Evolutionary conservation across 2,888 invertebrate species (phyloP).

Genomic region (Drosophila demipolita): DNA sequence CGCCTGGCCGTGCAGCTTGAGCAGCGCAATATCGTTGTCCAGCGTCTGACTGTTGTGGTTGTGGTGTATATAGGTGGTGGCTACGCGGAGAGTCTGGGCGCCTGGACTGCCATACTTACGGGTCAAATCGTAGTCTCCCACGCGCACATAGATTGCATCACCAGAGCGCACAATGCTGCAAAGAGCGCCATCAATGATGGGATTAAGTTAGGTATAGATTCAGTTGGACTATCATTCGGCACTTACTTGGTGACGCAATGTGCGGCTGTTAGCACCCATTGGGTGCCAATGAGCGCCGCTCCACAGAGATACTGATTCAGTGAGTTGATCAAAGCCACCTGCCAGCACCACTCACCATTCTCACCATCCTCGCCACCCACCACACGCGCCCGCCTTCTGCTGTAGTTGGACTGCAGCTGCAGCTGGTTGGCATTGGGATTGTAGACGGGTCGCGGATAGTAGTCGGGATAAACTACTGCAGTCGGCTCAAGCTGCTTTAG

Average conservation of each 20-base stretch:
- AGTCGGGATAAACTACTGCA: conserved; percentile 56
- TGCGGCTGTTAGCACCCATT: conserved; percentile 97
- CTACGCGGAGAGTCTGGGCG: conserved; percentile 95
- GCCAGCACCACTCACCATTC: conserved; percentile 98
- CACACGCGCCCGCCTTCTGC: conserved; percentile 86
- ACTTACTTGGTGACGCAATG: conserved; percentile 97
- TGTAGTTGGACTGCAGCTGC: conserved; percentile 51
- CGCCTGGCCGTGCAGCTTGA: conserved; percentile 95
- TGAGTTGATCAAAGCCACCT: conserved; percentile 96
- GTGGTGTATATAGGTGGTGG: conserved; percentile 97
- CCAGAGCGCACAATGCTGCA: conserved; percentile 95
- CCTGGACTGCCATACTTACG: conserved; percentile 96
- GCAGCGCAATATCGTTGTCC: conserved; percentile 96
- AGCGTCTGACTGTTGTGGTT: conserved; percentile 97
- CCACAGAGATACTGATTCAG: conserved; percentile 97
- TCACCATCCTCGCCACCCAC: conserved; percentile 96
- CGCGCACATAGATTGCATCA: conserved; percentile 96
- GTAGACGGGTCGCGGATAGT: conserved; percentile 54
- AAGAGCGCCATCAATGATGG: neutral
- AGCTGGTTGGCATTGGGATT: conserved; percentile 24
- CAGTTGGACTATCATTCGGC: neutral
- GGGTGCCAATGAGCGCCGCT: conserved; percentile 96
- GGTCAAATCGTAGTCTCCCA: conserved; percentile 96
- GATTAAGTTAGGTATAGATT: neutral
- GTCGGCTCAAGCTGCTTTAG: conserved; percentile 10